Percentiles rank a stretch among this genome's conserved stretches.
Conservation (phyloP, 2,888 invertebrate genomes). For the Pycnomerus fuliginosus region DNA sequence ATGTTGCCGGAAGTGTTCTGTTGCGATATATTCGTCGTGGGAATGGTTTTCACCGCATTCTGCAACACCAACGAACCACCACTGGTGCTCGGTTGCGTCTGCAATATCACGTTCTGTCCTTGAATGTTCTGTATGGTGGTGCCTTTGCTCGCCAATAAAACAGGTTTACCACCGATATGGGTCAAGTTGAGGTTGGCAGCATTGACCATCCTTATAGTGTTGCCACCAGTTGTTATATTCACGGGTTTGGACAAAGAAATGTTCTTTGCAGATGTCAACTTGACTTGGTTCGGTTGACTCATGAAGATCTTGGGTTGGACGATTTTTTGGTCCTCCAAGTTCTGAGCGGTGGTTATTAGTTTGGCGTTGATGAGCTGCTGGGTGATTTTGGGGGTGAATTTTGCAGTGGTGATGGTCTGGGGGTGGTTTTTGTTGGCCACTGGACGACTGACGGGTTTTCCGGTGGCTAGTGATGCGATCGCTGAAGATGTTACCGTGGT, state of each 20-base stretch:
- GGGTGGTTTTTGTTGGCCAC: conserved; percentile 22
- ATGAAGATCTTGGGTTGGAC: conserved; percentile 41
- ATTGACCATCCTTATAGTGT: conserved; percentile 56
- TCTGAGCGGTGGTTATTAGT: conserved; percentile 45
- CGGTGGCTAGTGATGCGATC: conserved; percentile 34
- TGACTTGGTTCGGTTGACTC: conserved; percentile 28
- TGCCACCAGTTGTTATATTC: conserved; percentile 38
- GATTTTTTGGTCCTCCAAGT: conserved; percentile 35
- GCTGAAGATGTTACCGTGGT: conserved; percentile 35
- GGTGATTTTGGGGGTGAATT: conserved; percentile 46
- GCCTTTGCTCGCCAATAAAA: conserved; percentile 55
- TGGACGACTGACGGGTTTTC: conserved; percentile 34
- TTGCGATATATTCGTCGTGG: conserved; percentile 24
- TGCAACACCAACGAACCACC: conserved; percentile 35
- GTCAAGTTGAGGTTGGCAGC: conserved; percentile 56
- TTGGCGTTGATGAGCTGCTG: conserved; percentile 55
- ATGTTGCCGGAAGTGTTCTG: conserved; percentile 32
- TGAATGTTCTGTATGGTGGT: conserved; percentile 48
- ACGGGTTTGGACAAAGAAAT: conserved; percentile 36
- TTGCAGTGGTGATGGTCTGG: conserved; percentile 30
- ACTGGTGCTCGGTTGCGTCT: conserved; percentile 37
- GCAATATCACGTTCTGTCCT: conserved; percentile 54
- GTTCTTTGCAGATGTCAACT: conserved; percentile 33
- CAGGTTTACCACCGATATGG: conserved; percentile 59
- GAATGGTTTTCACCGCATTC: conserved; percentile 33